Conservation (phyloP, 1,140 invertebrate species). For the Cardiocondyla obscurior region DNA sequence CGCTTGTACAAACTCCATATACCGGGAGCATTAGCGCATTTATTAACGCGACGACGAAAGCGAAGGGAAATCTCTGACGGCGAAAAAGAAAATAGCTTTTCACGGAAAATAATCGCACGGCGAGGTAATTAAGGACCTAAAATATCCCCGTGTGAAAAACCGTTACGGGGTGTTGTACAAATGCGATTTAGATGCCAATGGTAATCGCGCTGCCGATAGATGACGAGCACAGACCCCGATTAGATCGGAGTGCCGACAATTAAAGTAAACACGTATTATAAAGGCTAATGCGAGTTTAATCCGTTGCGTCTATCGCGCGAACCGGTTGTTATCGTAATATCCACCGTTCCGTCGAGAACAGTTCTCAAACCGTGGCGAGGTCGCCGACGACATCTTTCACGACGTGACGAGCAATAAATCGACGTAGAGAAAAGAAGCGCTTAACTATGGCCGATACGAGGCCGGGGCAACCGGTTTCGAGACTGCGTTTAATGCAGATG, state of each 20-base stretch:
- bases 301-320: not conserved
- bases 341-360: constrained; percentile 1
- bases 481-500: constrained; percentile 80
- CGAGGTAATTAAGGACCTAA: not conserved
- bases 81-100: not conserved
- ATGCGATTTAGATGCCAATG: not conserved
- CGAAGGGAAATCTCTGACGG: not conserved
- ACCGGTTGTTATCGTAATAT: constrained; percentile 29
- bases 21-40: not conserved
- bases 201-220: not conserved
- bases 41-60: not conserved
- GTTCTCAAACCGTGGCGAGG: constrained; percentile 37
- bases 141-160: not conserved
- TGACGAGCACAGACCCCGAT: not conserved
- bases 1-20: not conserved
- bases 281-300: not conserved
- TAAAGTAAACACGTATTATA: not conserved
- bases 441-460: constrained; percentile 61
- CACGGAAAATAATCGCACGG: not conserved
- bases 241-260: not conserved
- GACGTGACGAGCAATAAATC: constrained; percentile 57
- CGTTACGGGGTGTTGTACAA: not conserved
- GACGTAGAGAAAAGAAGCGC: constrained; percentile 42
- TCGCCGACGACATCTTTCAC: constrained; percentile 36
- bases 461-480: constrained; percentile 75